Percentiles rank a stretch among this genome's conserved stretches.
phyloP scores from a whole-genome alignment of 2,888 invertebrate species.

The Lamproptera curius region DNA sequence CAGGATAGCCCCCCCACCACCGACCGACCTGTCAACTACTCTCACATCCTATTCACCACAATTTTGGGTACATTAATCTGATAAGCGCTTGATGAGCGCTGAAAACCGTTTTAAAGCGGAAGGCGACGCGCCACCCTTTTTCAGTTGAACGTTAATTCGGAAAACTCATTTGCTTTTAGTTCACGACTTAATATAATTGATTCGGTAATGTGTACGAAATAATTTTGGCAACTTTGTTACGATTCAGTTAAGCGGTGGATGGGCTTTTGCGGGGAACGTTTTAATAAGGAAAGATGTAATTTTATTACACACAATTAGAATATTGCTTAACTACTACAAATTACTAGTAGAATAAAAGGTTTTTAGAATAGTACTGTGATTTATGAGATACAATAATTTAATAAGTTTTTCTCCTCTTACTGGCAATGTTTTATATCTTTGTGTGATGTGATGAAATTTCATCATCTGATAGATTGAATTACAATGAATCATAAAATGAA shows the following conservation, averaged over 20 bases:
- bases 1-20: conserved; percentile 18
- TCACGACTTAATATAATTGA: neutral
- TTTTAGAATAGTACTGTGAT: too few relatives aligned
- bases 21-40: conserved; percentile 25
- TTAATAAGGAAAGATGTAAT: too few relatives aligned
- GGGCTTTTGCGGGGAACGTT: too few relatives aligned
- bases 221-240: neutral
- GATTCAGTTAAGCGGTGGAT: neutral
- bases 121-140: conserved; percentile 9
- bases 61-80: conserved; percentile 45
- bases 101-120: conserved; percentile 36
- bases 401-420: too few relatives aligned
- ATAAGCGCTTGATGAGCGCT: conserved; percentile 47
- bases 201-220: neutral
- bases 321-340: too few relatives aligned
- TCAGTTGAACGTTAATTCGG: conserved; percentile 4
- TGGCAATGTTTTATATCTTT: too few relatives aligned
- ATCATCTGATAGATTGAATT: too few relatives aligned
- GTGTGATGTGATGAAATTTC: too few relatives aligned
- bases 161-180: conserved; percentile 6
- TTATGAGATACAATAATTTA: too few relatives aligned
- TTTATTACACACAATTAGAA: too few relatives aligned
- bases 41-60: conserved; percentile 33
- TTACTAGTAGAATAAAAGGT: too few relatives aligned
- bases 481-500: too few relatives aligned